Percentiles rank a stretch among this genome's conserved stretches.
These are phyloP conservation scores for Hormiphora californensis DNA, from an alignment of 37 sponge, comb jelly and placozoan species.

Conservation along the genomic window DNA sequence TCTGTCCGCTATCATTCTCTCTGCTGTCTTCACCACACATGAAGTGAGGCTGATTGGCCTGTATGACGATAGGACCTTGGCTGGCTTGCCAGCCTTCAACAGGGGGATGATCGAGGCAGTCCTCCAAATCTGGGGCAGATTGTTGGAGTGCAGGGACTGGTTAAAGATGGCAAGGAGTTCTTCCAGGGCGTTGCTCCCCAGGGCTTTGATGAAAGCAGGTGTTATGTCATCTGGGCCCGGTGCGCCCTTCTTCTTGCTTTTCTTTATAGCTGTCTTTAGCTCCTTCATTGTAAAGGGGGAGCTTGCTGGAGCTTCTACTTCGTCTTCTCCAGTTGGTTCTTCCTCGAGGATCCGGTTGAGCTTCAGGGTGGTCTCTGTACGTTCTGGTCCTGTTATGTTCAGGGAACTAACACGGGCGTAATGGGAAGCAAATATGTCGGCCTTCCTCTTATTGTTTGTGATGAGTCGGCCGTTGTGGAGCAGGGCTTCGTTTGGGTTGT, in stretches of 20 bases:
- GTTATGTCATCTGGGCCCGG: neutral
- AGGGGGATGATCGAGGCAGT: neutral
- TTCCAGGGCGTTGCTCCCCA: neutral
- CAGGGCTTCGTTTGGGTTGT: neutral
- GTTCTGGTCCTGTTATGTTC: too few relatives aligned
- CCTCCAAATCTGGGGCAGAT: neutral
- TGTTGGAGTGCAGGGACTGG: neutral
- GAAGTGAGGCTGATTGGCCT: constrained; percentile 5
- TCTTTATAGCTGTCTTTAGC: neutral
- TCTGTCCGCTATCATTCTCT: neutral
- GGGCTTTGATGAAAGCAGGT: neutral
- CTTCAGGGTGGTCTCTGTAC: neutral
- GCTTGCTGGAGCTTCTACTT: too few relatives aligned
- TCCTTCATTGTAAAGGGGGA: neutral
- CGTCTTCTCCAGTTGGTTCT: neutral
- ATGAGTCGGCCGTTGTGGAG: neutral
- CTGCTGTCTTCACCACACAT: neutral
- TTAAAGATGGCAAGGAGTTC: neutral
- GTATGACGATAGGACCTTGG: neutral
- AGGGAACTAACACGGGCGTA: neutral
- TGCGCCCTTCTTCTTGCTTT: neutral
- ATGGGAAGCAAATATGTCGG: neutral
- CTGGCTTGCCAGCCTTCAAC: neutral
- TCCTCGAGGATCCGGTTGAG: neutral
- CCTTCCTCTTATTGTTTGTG: neutral